phyloP scores from a whole-genome alignment of 2,113 vertebrate genomes.

The Eclectus roratus region DNA sequence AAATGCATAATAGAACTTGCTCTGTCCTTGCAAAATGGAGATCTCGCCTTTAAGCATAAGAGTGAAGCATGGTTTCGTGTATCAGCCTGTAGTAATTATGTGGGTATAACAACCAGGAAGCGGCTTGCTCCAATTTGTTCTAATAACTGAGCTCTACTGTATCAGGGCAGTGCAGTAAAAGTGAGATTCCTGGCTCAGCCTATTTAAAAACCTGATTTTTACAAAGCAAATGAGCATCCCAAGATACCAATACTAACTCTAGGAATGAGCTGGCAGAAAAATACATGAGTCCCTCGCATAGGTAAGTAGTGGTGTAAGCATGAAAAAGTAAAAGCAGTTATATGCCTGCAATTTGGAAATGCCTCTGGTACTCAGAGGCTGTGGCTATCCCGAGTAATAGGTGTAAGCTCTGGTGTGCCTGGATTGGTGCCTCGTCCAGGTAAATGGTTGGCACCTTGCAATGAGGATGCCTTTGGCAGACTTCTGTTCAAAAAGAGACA shows the following conservation, averaged over 20 bases:
- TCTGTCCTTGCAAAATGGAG: constrained; percentile 63
- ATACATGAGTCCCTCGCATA: not conserved
- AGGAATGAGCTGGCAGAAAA: constrained; percentile 45
- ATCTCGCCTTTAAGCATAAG: constrained; percentile 28
- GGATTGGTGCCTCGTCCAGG: not conserved
- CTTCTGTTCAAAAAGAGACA: not conserved
- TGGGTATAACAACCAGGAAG: constrained; percentile 14
- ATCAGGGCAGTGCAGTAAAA: constrained; percentile 2
- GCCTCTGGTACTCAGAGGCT: not conserved
- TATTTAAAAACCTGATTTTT: constrained; percentile 36
- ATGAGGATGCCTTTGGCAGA: not conserved
- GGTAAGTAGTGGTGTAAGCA: constrained; percentile 11
- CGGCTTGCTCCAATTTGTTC: constrained; percentile 26
- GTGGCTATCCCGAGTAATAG: not conserved
- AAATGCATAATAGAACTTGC: constrained; percentile 53
- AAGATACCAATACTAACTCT: constrained; percentile 9
- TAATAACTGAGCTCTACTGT: not conserved
- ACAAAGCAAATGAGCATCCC: constrained; percentile 24
- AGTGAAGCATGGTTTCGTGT: constrained; percentile 13
- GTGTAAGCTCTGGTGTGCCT: not conserved
- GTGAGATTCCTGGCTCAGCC: constrained; percentile 9
- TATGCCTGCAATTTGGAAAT: not conserved
- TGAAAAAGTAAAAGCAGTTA: not conserved
- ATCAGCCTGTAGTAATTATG: constrained; percentile 28
- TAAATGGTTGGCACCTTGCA: not conserved